These are phyloP conservation scores for Dichetophora obliterata DNA, from an alignment of 2,888 invertebrate genomes.

Conservation along the genomic window DNA sequence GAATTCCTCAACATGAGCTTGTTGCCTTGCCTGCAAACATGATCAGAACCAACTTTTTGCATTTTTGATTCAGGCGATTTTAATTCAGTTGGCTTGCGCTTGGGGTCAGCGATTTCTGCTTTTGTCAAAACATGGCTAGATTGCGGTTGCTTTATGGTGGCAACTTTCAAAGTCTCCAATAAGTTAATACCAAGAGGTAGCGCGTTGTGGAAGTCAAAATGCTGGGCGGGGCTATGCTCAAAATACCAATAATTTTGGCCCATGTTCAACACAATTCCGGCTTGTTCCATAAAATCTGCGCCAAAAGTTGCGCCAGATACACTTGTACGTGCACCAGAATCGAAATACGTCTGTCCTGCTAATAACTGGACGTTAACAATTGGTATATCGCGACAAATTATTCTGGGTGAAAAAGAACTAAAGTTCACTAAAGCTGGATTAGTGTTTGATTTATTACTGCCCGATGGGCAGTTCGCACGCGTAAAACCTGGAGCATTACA, in stretches of 20 bases:
- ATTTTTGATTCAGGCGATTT: neutral
- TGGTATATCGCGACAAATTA: constrained; percentile 43
- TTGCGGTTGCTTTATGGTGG: neutral
- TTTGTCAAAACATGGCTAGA: neutral
- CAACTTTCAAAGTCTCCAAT: constrained; percentile 19
- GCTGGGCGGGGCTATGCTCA: too few species aligned
- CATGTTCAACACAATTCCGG: too few species aligned
- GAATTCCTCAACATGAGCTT: neutral
- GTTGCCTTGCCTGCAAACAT: neutral
- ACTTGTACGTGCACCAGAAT: constrained; percentile 45
- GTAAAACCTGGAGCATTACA: too few species aligned
- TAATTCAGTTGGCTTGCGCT: neutral
- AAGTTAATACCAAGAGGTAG: neutral
- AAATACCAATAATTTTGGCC: too few species aligned
- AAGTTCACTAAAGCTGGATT: neutral
- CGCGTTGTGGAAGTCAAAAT: too few species aligned
- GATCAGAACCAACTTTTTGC: neutral
- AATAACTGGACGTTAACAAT: constrained; percentile 37
- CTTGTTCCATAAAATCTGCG: constrained; percentile 25
- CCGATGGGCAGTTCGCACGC: neutral
- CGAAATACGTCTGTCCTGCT: constrained; percentile 42
- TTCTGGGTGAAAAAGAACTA: neutral
- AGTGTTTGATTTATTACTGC: neutral
- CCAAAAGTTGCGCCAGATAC: constrained; percentile 41
- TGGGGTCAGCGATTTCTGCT: too few species aligned